These are phyloP conservation scores for Cyclura pinguis DNA, from an alignment of 2,797 vertebrate species.

Conservation along the genomic window DNA sequence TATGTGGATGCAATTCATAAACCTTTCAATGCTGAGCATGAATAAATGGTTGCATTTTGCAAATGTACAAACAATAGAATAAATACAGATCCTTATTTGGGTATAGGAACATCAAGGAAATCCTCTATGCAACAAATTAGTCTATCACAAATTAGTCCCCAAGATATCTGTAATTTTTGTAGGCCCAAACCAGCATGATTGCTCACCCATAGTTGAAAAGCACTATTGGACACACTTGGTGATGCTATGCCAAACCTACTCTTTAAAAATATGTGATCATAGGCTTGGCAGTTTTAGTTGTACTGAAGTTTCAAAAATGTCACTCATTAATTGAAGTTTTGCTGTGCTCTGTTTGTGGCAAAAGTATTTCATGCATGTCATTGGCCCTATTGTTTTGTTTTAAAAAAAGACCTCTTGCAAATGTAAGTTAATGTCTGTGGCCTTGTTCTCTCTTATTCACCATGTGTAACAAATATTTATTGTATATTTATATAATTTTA, in stretches of 20 bases:
- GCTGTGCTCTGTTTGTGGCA: slow-evolving; percentile 85
- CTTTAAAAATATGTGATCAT: slow-evolving; percentile 38
- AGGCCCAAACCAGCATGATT: neutral
- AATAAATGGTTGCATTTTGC: neutral
- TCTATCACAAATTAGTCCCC: slow-evolving; percentile 14
- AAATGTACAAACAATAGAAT: slow-evolving; percentile 4
- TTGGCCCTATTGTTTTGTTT: slow-evolving; percentile 85
- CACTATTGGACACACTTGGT: slow-evolving; percentile 53
- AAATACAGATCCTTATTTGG: slow-evolving; percentile 5
- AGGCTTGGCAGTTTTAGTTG: slow-evolving; percentile 73
- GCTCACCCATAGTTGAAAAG: slow-evolving; percentile 2
- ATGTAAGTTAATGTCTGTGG: slow-evolving; percentile 86
- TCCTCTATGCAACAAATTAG: neutral
- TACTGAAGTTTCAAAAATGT: slow-evolving; percentile 58
- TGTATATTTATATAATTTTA: slow-evolving; percentile 90
- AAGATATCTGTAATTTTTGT: neutral
- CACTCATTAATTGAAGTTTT: slow-evolving; percentile 75
- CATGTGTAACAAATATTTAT: slow-evolving; percentile 89
- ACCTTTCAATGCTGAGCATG: neutral
- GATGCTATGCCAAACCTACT: slow-evolving; percentile 46
- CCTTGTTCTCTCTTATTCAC: slow-evolving; percentile 87
- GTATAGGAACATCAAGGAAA: neutral
- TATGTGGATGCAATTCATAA: neutral
- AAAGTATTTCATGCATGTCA: slow-evolving; percentile 83
- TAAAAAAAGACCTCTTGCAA: slow-evolving; percentile 83